phyloP scores from a whole-genome alignment of 2,888 invertebrate species.

The Hydraecia micacea region DNA sequence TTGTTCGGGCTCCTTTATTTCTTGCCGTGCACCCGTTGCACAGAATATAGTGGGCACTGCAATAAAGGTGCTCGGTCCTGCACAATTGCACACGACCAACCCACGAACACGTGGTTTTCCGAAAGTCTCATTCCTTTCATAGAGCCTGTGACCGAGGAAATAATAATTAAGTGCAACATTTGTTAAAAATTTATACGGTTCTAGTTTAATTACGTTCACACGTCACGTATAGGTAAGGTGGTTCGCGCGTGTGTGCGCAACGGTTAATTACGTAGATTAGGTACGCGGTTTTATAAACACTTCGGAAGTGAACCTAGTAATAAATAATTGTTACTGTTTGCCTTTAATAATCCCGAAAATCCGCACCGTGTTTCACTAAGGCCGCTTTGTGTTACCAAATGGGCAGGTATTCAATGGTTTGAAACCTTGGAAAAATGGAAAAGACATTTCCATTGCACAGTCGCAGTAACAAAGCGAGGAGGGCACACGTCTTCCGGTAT shows the following conservation, averaged over 20 bases:
- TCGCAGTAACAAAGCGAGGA: slow-evolving; percentile 81
- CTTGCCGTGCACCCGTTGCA: slow-evolving; percentile 76
- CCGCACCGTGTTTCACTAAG: slow-evolving; percentile 61
- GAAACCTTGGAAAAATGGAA: slow-evolving; percentile 77
- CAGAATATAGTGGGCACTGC: slow-evolving; percentile 81
- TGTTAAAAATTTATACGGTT: slow-evolving; percentile 50
- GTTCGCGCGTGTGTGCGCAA: slow-evolving; percentile 55
- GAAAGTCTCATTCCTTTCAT: slow-evolving; percentile 72
- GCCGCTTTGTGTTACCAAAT: slow-evolving; percentile 66
- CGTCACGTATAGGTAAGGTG: slow-evolving; percentile 60
- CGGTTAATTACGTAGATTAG: slow-evolving; percentile 69
- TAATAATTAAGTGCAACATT: slow-evolving; percentile 55
- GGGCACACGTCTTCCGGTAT: slow-evolving; percentile 81
- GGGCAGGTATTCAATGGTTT: slow-evolving; percentile 71
- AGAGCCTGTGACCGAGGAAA: slow-evolving; percentile 31
- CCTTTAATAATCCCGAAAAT: slow-evolving; percentile 69
- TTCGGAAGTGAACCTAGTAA: slow-evolving; percentile 66
- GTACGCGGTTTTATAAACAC: slow-evolving; percentile 70
- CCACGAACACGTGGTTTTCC: slow-evolving; percentile 67
- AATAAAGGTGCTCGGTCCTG: slow-evolving; percentile 76
- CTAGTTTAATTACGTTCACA: slow-evolving; percentile 58
- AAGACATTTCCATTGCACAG: slow-evolving; percentile 81
- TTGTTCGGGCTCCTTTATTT: slow-evolving; percentile 82
- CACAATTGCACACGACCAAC: slow-evolving; percentile 77
- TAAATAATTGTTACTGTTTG: slow-evolving; percentile 71